A percentile compares a stretch with the other conserved stretches of the same genome.
phyloP scores from a whole-genome alignment of 2,797 vertebrate genomes.

The Amazona finschi region DNA sequence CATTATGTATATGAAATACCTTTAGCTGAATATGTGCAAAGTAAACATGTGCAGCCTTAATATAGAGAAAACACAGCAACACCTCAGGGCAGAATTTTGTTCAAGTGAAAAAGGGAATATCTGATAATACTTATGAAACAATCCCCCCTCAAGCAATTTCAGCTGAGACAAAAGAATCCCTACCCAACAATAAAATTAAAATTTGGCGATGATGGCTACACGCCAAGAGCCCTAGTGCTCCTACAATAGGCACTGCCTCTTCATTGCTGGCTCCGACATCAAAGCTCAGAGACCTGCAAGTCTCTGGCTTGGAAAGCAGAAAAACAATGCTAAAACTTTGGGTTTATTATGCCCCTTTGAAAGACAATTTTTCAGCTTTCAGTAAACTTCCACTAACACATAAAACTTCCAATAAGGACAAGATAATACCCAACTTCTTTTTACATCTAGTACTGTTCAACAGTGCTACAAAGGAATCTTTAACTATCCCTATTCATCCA shows the following conservation, averaged over 20 bases:
- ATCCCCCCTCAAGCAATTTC: background rate
- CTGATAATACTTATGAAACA: constrained; percentile 17
- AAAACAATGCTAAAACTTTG: background rate
- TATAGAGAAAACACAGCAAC: background rate
- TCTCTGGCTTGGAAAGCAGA: background rate
- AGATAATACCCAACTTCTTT: background rate
- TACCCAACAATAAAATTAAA: constrained; percentile 25
- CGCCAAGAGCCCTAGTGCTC: background rate
- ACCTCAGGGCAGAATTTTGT: constrained; percentile 11
- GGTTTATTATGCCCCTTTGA: background rate
- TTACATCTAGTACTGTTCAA: background rate
- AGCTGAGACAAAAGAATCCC: constrained; percentile 8
- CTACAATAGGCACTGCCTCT: background rate
- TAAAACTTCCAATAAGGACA: background rate
- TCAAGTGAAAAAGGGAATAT: background rate
- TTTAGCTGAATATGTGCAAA: background rate
- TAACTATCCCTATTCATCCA: background rate
- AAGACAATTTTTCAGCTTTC: background rate
- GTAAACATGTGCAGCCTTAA: background rate
- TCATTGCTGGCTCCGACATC: background rate
- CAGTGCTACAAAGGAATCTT: background rate
- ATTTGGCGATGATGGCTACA: background rate
- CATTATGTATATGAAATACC: background rate
- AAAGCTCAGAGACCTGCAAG: constrained; percentile 22
- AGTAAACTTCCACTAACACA: background rate